A percentile compares a stretch with the other conserved stretches of the same genome.
phyloP scores from a whole-genome alignment of 2,888 invertebrate genomes.

The Oscheius myriophilus region DNA sequence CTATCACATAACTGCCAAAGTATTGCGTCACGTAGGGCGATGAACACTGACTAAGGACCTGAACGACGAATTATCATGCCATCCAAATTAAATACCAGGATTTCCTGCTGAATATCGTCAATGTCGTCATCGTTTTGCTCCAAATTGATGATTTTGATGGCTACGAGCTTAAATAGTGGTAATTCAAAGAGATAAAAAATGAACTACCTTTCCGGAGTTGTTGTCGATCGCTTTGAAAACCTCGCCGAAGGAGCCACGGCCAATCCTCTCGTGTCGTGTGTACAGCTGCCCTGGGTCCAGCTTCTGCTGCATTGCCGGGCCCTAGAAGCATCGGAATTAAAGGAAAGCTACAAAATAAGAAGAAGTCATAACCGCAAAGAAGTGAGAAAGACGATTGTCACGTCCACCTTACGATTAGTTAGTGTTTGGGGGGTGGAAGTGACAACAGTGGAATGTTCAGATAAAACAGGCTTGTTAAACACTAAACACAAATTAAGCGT shows the following conservation, averaged over 20 bases:
- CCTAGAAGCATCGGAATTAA: too few species aligned
- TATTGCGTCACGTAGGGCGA: slow-evolving; percentile 98
- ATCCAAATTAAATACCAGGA: slow-evolving; percentile 31
- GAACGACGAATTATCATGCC: slow-evolving; percentile 75
- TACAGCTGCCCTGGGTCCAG: slow-evolving; percentile 95
- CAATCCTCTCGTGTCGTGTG: slow-evolving; percentile 83
- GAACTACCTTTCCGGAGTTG: slow-evolving; percentile 76
- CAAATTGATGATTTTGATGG: slow-evolving; percentile 97
- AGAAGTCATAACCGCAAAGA: too few species aligned
- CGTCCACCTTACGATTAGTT: too few species aligned
- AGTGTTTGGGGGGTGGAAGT: too few species aligned
- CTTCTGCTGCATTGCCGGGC: slow-evolving; percentile 35
- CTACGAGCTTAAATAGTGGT: slow-evolving; percentile 82
- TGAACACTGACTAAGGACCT: slow-evolving; percentile 91
- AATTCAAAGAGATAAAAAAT: slow-evolving; percentile 1
- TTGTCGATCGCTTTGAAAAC: slow-evolving; percentile 98
- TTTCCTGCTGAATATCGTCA: slow-evolving; percentile 98
- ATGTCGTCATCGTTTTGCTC: slow-evolving; percentile 99
- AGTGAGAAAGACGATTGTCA: too few species aligned
- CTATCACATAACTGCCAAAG: slow-evolving; percentile 98
- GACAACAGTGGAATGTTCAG: too few species aligned
- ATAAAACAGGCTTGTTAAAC: too few species aligned
- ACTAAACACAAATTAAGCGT: too few species aligned
- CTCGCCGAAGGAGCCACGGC: slow-evolving; percentile 69
- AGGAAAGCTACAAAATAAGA: too few species aligned